phyloP scores from a whole-genome alignment of 2,113 vertebrate species.

The Psittacus erithacus region DNA sequence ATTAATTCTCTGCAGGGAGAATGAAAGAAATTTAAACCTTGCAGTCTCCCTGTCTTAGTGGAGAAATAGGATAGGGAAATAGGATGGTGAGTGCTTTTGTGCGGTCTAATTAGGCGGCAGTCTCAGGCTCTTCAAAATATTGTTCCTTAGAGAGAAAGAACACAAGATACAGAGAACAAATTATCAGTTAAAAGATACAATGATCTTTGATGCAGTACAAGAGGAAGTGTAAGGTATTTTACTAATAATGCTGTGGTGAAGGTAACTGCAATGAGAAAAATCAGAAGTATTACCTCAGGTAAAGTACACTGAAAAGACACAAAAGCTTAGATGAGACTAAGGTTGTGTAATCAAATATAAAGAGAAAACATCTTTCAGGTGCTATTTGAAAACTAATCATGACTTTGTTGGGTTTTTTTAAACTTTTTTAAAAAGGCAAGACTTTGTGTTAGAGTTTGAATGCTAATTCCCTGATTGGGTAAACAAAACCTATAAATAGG shows the following conservation, averaged over 20 bases:
- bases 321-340: not conserved
- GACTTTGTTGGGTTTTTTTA: not conserved
- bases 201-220: not conserved
- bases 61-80: not conserved
- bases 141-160: not conserved
- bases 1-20: not conserved
- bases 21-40: not conserved
- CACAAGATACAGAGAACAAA: not conserved
- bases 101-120: constrained; percentile 1
- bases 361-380: not conserved
- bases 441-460: not conserved
- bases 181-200: not conserved
- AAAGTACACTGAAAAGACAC: not conserved
- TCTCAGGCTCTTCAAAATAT: not conserved
- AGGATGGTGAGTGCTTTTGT: not conserved
- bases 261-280: constrained; percentile 4
- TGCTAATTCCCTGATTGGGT: not conserved
- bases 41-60: not conserved
- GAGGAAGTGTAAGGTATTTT: not conserved
- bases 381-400: not conserved
- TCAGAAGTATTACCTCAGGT: not conserved
- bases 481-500: not conserved
- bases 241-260: not conserved
- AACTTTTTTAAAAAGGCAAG: not conserved
- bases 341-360: not conserved